Evolutionary conservation across 2,797 vertebrate species (phyloP).

Genomic region (Melanogrammus aeglefinus): DNA sequence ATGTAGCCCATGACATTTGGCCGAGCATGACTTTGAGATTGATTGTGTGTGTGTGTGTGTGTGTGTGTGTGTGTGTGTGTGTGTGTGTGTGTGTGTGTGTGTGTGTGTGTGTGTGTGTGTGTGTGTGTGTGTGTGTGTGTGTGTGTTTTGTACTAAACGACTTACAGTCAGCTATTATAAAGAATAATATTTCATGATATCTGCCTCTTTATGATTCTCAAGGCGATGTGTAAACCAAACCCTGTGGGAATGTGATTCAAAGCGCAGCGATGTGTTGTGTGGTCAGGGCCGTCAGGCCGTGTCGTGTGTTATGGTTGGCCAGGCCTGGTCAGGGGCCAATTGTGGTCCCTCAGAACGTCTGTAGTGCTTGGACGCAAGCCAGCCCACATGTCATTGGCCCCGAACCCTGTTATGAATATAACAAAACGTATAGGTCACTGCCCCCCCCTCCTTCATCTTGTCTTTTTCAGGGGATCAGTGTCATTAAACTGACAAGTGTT

Average conservation of each 20-base stretch:
- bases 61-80: background rate
- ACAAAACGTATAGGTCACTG: background rate
- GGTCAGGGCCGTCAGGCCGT: background rate
- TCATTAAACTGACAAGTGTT: background rate
- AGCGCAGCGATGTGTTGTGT: conserved; percentile 6
- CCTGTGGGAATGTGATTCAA: conserved; percentile 8
- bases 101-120: background rate
- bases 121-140: conserved; percentile 1
- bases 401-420: background rate
- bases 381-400: background rate
- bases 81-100: background rate
- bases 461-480: background rate
- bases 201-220: too few species aligned
- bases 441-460: background rate
- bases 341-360: background rate
- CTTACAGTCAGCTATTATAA: too few species aligned
- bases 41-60: background rate
- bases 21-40: background rate
- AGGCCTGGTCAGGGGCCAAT: background rate
- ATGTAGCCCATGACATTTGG: background rate
- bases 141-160: background rate
- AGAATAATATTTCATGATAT: too few species aligned
- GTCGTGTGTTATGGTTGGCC: background rate
- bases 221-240: conserved; percentile 6
- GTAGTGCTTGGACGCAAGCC: background rate